These are phyloP conservation scores for Cheilosia pagana DNA, from an alignment of 2,888 invertebrate species.

Conservation along the genomic window DNA sequence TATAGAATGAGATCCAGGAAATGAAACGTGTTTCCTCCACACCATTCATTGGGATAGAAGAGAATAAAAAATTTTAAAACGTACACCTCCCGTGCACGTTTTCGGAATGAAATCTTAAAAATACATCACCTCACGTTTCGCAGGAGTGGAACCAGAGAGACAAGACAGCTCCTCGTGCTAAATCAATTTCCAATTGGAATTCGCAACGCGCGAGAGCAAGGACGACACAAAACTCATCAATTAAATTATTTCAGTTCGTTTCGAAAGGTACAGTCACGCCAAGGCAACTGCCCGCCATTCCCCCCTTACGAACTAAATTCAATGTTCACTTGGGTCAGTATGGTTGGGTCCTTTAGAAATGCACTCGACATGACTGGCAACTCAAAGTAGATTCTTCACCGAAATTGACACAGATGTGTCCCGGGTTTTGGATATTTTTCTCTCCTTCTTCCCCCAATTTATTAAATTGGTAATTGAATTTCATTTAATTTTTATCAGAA, in stretches of 20 bases:
- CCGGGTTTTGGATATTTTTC: slow-evolving; percentile 8
- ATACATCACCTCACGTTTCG: slow-evolving; percentile 10
- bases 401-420: slow-evolving; percentile 53
- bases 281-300: too few species aligned
- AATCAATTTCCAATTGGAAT: slow-evolving; percentile 70
- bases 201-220: slow-evolving; percentile 27
- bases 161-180: slow-evolving; percentile 21
- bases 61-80: background rate
- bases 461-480: slow-evolving; percentile 54
- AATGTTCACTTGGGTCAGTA: slow-evolving; percentile 40
- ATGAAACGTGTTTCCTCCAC: slow-evolving; percentile 4
- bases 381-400: slow-evolving; percentile 7
- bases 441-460: slow-evolving; percentile 8
- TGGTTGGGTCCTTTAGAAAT: slow-evolving; percentile 10
- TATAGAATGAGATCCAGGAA: background rate
- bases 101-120: slow-evolving; percentile 9
- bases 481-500: slow-evolving; percentile 18
- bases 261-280: slow-evolving; percentile 11
- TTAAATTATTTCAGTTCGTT: slow-evolving; percentile 63
- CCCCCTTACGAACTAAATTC: too few species aligned
- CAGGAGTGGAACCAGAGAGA: background rate
- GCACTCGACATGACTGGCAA: slow-evolving; percentile 5
- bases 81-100: background rate
- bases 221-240: slow-evolving; percentile 68
- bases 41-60: background rate